phyloP scores from a whole-genome alignment of 2,888 invertebrate genomes.

The Gymnocheta viridis region DNA sequence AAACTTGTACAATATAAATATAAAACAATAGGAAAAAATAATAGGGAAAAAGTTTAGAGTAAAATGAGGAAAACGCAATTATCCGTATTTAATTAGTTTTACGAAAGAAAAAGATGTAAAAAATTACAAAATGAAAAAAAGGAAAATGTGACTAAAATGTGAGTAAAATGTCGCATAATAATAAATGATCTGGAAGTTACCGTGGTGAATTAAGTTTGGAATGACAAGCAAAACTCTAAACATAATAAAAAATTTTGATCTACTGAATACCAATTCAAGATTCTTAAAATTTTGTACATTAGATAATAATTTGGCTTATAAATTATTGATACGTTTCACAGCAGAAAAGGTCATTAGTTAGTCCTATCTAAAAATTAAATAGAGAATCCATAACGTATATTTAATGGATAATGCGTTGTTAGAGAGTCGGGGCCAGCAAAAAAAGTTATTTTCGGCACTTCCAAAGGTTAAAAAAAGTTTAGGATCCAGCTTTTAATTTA shows the following conservation, averaged over 20 bases:
- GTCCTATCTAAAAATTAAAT: too few species aligned
- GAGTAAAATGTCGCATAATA: neutral
- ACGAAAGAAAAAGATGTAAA: conserved; percentile 17
- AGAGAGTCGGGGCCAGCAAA: too few species aligned
- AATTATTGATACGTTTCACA: too few species aligned
- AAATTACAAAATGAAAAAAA: neutral
- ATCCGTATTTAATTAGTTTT: conserved; percentile 68
- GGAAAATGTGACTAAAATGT: neutral
- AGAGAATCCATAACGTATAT: too few species aligned
- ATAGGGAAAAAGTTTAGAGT: neutral
- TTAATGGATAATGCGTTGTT: too few species aligned
- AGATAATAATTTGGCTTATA: too few species aligned
- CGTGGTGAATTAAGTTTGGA: neutral
- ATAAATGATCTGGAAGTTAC: neutral
- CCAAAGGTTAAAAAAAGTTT: too few species aligned
- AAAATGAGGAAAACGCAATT: conserved; percentile 58
- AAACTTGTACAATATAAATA: conserved; percentile 13
- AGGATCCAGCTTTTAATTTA: too few species aligned
- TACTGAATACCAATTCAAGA: neutral
- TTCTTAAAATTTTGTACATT: neutral
- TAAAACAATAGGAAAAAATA: conserved; percentile 20
- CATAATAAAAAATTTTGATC: neutral
- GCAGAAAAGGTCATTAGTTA: too few species aligned
- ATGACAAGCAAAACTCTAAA: neutral
- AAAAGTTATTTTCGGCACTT: too few species aligned